A percentile compares a stretch with the other conserved stretches of the same genome.
Evolutionary conservation across 2,888 invertebrate species (phyloP).

Genomic region (Ptilodon capucinus): DNA sequence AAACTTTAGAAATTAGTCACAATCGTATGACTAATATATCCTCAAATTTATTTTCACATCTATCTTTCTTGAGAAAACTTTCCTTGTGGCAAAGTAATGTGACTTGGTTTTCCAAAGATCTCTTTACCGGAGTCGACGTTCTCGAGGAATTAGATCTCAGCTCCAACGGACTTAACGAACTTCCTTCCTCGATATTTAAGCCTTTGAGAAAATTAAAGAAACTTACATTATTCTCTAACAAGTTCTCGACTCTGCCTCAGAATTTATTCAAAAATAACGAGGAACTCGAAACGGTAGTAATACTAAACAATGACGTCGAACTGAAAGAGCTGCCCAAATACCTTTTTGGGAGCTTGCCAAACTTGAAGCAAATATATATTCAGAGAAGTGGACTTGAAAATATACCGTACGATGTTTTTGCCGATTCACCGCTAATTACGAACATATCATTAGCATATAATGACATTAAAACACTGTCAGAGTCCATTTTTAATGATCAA

Average conservation of each 20-base stretch:
- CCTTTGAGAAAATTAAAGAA: slow-evolving; percentile 83
- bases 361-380: slow-evolving; percentile 81
- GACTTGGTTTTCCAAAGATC: slow-evolving; percentile 82
- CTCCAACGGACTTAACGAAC: slow-evolving; percentile 83
- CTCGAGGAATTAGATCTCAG: slow-evolving; percentile 87
- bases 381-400: slow-evolving; percentile 79
- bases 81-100: slow-evolving; percentile 88
- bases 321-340: slow-evolving; percentile 81
- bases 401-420: slow-evolving; percentile 85
- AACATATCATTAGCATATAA: slow-evolving; percentile 85
- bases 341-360: slow-evolving; percentile 83
- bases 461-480: slow-evolving; percentile 79
- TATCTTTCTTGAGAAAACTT: slow-evolving; percentile 82
- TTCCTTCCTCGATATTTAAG: slow-evolving; percentile 84
- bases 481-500: slow-evolving; percentile 84
- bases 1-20: slow-evolving; percentile 85
- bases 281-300: slow-evolving; percentile 77
- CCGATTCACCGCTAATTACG: slow-evolving; percentile 80
- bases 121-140: slow-evolving; percentile 84
- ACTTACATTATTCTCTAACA: slow-evolving; percentile 86
- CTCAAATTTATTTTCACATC: slow-evolving; percentile 83
- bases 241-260: slow-evolving; percentile 84
- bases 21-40: slow-evolving; percentile 85
- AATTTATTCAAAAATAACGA: slow-evolving; percentile 82
- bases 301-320: slow-evolving; percentile 82